Evolutionary conservation across 1,140 invertebrate genomes (phyloP).

Genomic region (Maconellicoccus hirsutus): DNA sequence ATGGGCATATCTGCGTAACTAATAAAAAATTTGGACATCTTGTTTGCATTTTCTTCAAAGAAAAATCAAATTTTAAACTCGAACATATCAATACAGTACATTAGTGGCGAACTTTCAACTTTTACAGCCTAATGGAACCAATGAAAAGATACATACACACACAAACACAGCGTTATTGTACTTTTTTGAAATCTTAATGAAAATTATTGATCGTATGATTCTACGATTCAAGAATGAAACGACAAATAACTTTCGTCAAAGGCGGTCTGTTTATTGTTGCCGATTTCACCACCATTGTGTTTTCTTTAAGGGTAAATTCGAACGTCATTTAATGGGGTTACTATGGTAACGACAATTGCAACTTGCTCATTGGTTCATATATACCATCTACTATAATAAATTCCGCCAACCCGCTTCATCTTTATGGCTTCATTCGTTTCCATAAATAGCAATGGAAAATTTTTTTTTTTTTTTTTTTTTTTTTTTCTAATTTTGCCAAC

Average conservation of each 20-base stretch:
- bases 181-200: background rate
- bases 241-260: background rate
- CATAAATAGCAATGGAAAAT: background rate
- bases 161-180: too few species aligned
- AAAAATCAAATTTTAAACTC: too few species aligned
- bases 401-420: background rate
- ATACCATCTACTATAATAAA: background rate
- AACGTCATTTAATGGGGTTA: background rate
- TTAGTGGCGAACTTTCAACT: too few species aligned
- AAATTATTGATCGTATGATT: background rate
- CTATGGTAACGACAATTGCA: background rate
- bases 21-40: too few species aligned
- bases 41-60: too few species aligned
- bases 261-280: background rate
- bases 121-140: too few species aligned
- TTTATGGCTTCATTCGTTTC: background rate
- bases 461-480: background rate
- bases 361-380: background rate
- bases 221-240: background rate
- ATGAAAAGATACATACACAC: too few species aligned
- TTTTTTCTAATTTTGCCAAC: too few species aligned
- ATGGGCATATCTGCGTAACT: too few species aligned
- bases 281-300: constrained; percentile 16
- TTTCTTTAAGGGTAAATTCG: constrained; percentile 8
- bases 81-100: too few species aligned